Conservation (phyloP, 2,113 vertebrate species). For the Callospermophilus lateralis region DNA sequence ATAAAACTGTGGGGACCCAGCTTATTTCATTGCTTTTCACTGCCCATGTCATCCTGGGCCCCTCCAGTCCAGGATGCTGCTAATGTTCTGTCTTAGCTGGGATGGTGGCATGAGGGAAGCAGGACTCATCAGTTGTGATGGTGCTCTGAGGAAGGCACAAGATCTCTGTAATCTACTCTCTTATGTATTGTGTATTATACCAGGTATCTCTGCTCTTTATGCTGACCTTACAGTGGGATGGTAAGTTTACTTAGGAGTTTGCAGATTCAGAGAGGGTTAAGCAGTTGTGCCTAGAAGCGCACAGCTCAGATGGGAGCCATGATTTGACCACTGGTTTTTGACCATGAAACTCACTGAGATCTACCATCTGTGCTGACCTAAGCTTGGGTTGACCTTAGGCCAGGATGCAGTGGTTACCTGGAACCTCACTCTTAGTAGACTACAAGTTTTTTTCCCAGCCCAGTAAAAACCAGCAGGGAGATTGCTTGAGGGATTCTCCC, state of each 20-base stretch:
- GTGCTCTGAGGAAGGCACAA: not conserved
- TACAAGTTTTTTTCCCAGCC: not conserved
- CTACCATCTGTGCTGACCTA: not conserved
- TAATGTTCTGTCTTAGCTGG: not conserved
- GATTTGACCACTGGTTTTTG: not conserved
- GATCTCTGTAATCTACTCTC: not conserved
- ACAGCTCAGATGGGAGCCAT: not conserved
- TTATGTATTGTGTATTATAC: rapidly evolving
- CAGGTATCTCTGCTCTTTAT: not conserved
- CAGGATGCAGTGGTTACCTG: too few relatives aligned
- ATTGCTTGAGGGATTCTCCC: not conserved
- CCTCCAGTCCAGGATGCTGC: not conserved
- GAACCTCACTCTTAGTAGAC: not conserved
- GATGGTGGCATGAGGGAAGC: not conserved
- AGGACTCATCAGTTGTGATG: rapidly evolving
- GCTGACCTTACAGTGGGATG: rapidly evolving
- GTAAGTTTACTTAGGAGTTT: not conserved
- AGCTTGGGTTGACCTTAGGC: not conserved
- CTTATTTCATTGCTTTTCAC: not conserved
- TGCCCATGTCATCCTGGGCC: not conserved
- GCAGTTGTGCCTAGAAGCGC: not conserved
- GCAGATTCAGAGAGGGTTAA: not conserved
- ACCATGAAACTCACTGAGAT: not conserved
- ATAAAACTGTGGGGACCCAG: not conserved
- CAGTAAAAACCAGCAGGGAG: not conserved